phyloP scores from a whole-genome alignment of 2,888 invertebrate genomes.

The Tetanocera ferruginea region DNA sequence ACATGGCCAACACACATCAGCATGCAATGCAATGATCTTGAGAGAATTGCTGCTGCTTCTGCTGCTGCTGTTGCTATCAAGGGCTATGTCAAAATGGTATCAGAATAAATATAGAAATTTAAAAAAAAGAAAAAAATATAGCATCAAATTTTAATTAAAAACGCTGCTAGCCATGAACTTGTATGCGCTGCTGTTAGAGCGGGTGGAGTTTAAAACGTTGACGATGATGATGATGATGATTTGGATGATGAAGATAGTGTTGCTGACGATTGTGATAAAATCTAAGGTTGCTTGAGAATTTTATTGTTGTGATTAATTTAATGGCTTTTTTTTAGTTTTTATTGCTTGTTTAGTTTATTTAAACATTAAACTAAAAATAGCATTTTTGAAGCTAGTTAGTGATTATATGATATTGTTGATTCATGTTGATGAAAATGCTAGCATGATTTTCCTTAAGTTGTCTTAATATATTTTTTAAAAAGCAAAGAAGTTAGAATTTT shows the following conservation, averaged over 20 bases:
- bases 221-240: not conserved
- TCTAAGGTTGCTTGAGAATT: not conserved
- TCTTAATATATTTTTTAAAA: too few relatives aligned
- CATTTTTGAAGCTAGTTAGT: not conserved
- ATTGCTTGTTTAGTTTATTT: not conserved
- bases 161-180: constrained; percentile 23
- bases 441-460: too few relatives aligned
- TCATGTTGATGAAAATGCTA: too few relatives aligned
- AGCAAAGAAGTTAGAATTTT: too few relatives aligned
- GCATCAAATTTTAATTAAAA: constrained; percentile 12
- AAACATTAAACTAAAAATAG: not conserved
- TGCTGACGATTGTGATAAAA: not conserved
- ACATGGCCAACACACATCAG: not conserved
- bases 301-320: not conserved
- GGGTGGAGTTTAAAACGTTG: not conserved
- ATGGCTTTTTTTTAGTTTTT: not conserved
- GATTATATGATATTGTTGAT: too few relatives aligned
- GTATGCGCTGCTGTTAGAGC: not conserved
- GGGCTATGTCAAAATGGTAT: not conserved
- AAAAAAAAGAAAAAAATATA: not conserved
- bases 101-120: not conserved
- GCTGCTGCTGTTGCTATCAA: not conserved
- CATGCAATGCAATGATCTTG: not conserved
- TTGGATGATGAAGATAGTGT: not conserved
- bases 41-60: not conserved